Evolutionary conservation across 1,140 invertebrate species (phyloP), one percentile per base, ranked within the genome.

Genomic region (Gerris buenoi): DNA sequence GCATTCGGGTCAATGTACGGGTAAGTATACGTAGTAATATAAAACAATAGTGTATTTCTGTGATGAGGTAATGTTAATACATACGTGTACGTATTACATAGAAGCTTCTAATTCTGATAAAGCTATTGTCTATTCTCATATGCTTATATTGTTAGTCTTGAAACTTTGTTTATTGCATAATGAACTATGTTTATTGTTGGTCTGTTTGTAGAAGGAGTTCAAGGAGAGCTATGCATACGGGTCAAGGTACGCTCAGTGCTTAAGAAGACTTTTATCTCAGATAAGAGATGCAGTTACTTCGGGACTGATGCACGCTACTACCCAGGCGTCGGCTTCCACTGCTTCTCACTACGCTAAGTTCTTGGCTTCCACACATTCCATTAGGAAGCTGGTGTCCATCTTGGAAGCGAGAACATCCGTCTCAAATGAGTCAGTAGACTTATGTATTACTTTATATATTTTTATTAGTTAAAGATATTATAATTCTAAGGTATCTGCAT

Each of bases 171-270:
- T n/a, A n/a, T n/a, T n/a, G n/a, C n/a, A n/a, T n/a, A n/a, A n/a
- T n/a, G n/a, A n/a, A n/a, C 5, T 64, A 67, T 68, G 70, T 67
- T 67, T 71, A 27, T 65, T 72, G 28, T 23, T 2, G 15, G 61
- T 60, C 59, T 28, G 67, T 66, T 74, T 77, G 14, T 72, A 88
- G 84, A 75, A 80, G 15, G 81, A 83, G 33, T 92, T 85, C 71
- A 87, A 86, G 71, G 91, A 95, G 77, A 82, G 89, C 0, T 77
- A 81, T 61, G 77, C 80, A 0, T 92, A 88, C 72, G 75, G 86
- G 27, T 83, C 87, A 0, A 86, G 89, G 68, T 93, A 91, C 74
- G 82, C 85, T 63, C 89, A 93, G 73, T 87, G 89, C 72, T 79
- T 93, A 72, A 84, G 85, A 29, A 85, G 88, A 73, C 89, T 89